Base-by-base conservation (phyloP, 1,140 invertebrate species). In the Pachyrhynchus sulphureomaculatus region DNA sequence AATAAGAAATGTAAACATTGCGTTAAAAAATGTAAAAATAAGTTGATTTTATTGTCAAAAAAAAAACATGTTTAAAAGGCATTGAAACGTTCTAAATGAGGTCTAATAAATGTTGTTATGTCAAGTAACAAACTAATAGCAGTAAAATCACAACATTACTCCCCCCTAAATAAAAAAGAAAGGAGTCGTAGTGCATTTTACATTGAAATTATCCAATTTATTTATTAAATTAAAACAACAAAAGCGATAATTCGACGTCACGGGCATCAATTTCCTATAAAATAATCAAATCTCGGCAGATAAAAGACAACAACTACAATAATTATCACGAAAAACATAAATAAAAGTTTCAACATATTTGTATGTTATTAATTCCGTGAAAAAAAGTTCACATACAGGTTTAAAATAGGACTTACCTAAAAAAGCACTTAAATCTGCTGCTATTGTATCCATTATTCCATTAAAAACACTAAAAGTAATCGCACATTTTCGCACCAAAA, bases 351-450 rank as follows among this genome's bases (percentile, higher is more conserved):
- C 33, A 49, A 51, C 44, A 51, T 59, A 59, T 59, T 59, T 59
- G 26, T 41, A 4, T 13, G 13, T 42, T 13, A 13, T 56, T 17
- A 44, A 18, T 36, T 47, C 15, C 44, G 8, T 51, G n/a, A 34
- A 57, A 57, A 57, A 57, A 48, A 33, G n/a, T 52, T 23, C 9
- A 29, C n/a, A 0, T 23, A 1, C 12, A 6, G 6, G 29, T 37
- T 26, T 20, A 37, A 37, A 49, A 26, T 18, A 32, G 42, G 44
- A 72, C 72, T 70, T 47, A 72, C 72, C 71, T 53, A 74, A 61
- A 65, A 74, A 66, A 20, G 66, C 70, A 8, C 68, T 65, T 45
- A 71, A 64, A 64, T 73, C 72, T 23, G 72, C 67, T n/a, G 69
- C 55, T 36, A 72, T 45, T 8, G 62, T 44, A 52, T 72, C 72